Evolutionary conservation across 2,888 invertebrate species (phyloP), one percentile per base, ranked within the genome.

Genomic region (Anthophora plumipes): DNA sequence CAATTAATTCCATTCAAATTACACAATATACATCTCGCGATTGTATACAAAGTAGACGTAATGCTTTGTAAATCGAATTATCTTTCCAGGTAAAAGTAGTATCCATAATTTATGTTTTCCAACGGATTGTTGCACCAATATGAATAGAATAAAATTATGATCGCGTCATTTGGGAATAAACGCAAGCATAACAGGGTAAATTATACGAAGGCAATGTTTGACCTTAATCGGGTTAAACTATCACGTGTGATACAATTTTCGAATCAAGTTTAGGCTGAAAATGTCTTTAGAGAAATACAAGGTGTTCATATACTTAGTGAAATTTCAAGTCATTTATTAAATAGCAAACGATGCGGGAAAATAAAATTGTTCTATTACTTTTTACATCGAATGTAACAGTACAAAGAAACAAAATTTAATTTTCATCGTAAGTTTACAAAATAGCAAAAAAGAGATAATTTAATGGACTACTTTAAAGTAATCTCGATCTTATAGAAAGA

Each of bases 191-290:
- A 75, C 46, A n/a, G 11, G 8, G 25, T 14, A 37, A 70, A 74
- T 69, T 50, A 20, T 59, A 20, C 48, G 39, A 59, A 12, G 17
- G 41, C 57, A 48, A 64, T 59, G 43, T 76, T 31, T 73, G 64
- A 77, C 63, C 59, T 52, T 73, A 77, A 54, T 77, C 31, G 50
- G 39, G 20, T 71, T 75, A 61, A 61, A 48, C 52, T 70, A 31
- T 68, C 52, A n/a, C n/a, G 50, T 43, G 52, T 37, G 14, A 52
- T 70, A 46, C 60, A 70, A 70, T 46, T 54, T 61, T 70, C n/a
- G 22, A 54, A 75, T 70, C 54, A 46, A 54, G 46, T 31, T 41
- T 43, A 22, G 1, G n/a, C 20, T 25, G 17, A 6, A 22, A 55
- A 41, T 6, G 20, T n/a, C 54, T 14, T 70, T 39, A 31, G 8